Evolutionary conservation across 2,113 vertebrate genomes (phyloP).

Genomic region (Amphiprion ocellaris): DNA sequence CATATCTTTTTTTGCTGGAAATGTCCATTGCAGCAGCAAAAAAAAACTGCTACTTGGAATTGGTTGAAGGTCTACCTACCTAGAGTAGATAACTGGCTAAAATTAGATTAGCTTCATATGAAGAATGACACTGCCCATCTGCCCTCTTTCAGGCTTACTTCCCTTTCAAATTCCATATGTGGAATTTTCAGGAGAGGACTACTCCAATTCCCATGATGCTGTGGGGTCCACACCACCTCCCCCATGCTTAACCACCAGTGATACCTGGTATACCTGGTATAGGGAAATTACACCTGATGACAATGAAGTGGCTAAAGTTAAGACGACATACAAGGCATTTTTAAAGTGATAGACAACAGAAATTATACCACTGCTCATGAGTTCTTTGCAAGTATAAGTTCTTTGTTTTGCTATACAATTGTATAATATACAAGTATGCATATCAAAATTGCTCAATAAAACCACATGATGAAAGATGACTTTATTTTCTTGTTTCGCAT

Average conservation of each 20-base stretch:
- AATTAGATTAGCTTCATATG: too few relatives aligned
- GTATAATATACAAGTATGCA: neutral
- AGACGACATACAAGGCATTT: conserved; percentile 85
- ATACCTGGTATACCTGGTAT: conserved; percentile 92
- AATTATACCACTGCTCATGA: neutral
- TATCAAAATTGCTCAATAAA: conserved; percentile 49
- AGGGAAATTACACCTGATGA: conserved; percentile 82
- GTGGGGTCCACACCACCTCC: conserved; percentile 85
- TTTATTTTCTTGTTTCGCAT: conserved; percentile 60
- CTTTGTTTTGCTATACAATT: too few relatives aligned
- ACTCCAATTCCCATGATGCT: conserved; percentile 87
- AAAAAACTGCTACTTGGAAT: too few relatives aligned
- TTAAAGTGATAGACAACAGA: conserved; percentile 70
- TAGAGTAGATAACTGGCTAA: too few relatives aligned
- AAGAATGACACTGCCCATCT: neutral
- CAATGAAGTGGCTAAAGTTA: conserved; percentile 83
- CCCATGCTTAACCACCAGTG: conserved; percentile 49
- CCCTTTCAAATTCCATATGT: conserved; percentile 82
- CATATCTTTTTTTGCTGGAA: too few relatives aligned
- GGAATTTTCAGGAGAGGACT: conserved; percentile 84
- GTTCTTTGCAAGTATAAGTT: too few relatives aligned
- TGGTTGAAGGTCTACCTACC: too few relatives aligned
- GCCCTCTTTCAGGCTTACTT: conserved; percentile 85
- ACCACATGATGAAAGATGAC: conserved; percentile 42
- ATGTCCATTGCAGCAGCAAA: too few relatives aligned